A percentile compares a stretch with the other conserved stretches of the same genome.
These are phyloP conservation scores for Apeira syringaria DNA, from an alignment of 2,888 invertebrate species.

Conservation along the genomic window DNA sequence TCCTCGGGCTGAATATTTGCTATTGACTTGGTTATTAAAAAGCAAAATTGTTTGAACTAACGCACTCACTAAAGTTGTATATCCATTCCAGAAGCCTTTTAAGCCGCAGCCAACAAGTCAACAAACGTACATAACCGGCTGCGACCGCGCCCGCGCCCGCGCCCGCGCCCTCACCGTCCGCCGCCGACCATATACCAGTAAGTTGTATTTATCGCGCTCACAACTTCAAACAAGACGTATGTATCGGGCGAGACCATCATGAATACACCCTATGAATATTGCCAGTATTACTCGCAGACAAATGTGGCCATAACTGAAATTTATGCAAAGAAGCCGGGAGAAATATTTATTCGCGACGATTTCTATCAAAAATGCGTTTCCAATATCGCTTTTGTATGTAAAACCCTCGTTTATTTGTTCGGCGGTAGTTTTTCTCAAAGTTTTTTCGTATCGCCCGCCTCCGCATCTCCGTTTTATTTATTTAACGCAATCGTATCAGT, in stretches of 20 bases:
- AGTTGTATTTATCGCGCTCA: conserved; percentile 14
- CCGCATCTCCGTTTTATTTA: conserved; percentile 18
- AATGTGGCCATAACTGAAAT: conserved; percentile 51
- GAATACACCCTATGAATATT: conserved; percentile 38
- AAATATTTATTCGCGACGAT: conserved; percentile 45
- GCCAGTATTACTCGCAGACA: conserved; percentile 49
- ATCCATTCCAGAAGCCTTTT: conserved; percentile 2
- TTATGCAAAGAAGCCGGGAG: conserved; percentile 42
- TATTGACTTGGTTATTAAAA: too few species aligned
- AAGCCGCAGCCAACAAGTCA: conserved; percentile 8
- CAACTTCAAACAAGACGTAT: conserved; percentile 32
- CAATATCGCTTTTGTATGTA: conserved; percentile 22
- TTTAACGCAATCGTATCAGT: conserved; percentile 14
- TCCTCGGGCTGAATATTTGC: too few species aligned
- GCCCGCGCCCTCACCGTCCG: too few species aligned
- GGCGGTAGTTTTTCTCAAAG: conserved; percentile 15
- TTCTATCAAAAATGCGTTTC: conserved; percentile 22
- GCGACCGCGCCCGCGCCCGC: too few species aligned
- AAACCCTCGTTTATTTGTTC: conserved; percentile 26
- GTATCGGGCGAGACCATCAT: conserved; percentile 30
- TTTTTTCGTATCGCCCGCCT: conserved; percentile 10
- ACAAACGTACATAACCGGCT: not conserved
- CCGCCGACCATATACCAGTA: conserved; percentile 5
- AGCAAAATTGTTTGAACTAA: too few species aligned
- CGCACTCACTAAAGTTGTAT: too few species aligned